Conservation (phyloP, 1,140 invertebrate genomes). For the Drosophila punjabiensis region DNA sequence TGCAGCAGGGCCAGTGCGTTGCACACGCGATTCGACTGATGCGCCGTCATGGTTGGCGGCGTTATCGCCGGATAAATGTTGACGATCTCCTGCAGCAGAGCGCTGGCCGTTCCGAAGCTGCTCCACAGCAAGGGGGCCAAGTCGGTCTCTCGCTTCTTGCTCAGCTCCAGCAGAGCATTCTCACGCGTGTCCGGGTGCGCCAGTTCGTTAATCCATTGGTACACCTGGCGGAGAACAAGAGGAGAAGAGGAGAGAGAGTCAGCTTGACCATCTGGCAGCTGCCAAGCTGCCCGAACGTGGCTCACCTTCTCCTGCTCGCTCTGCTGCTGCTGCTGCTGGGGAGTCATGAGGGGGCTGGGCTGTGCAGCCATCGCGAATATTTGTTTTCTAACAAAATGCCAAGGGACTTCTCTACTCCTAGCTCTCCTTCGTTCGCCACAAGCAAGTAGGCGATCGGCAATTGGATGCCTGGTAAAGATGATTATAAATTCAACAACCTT, state of each 20-base stretch:
- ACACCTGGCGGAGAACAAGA: constrained; percentile 58
- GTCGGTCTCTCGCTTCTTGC: constrained; percentile 99
- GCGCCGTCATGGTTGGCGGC: constrained; percentile 97
- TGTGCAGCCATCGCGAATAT: constrained; percentile 72
- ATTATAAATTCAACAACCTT: neutral
- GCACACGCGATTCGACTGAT: constrained; percentile 98
- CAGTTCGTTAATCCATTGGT: constrained; percentile 93
- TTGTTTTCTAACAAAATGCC: neutral
- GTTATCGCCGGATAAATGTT: constrained; percentile 99
- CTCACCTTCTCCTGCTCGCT: constrained; percentile 78
- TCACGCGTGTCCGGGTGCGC: constrained; percentile 97
- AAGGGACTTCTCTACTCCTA: neutral
- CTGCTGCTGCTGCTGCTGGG: constrained; percentile 62
- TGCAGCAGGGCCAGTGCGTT: constrained; percentile 99
- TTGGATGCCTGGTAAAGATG: neutral
- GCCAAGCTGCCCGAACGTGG: neutral
- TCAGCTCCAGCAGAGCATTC: constrained; percentile 97
- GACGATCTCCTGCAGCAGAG: constrained; percentile 97
- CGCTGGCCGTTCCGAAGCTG: constrained; percentile 98
- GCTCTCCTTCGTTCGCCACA: neutral
- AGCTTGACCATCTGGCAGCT: neutral
- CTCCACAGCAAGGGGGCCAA: constrained; percentile 99
- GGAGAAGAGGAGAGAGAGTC: neutral
- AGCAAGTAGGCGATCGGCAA: too few relatives aligned
- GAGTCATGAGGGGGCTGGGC: constrained; percentile 77